Conservation (phyloP, 1,140 invertebrate species). For the Chymomyza costata region DNA sequence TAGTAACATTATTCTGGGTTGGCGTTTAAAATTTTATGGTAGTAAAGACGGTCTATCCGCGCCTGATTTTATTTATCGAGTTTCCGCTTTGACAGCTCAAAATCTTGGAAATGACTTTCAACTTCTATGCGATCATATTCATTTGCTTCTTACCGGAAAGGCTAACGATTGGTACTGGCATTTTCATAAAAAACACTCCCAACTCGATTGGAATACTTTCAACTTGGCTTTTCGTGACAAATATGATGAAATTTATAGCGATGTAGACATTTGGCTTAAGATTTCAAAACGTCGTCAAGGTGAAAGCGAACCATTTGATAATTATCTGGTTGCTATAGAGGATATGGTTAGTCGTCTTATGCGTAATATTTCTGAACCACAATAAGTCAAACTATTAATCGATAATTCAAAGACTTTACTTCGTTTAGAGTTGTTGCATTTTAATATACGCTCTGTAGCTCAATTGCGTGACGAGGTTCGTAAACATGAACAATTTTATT, state of each 20-base stretch:
- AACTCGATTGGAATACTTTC: constrained; percentile 2
- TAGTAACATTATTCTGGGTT: too few species aligned
- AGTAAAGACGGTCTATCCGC: too few species aligned
- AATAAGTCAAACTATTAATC: background rate
- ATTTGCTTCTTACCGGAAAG: too few species aligned
- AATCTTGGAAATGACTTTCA: too few species aligned
- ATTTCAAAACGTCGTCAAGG: constrained; percentile 5
- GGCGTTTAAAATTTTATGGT: too few species aligned
- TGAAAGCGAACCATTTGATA: constrained; percentile 2
- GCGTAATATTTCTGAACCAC: background rate
- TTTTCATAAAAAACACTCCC: background rate
- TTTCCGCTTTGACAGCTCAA: too few species aligned
- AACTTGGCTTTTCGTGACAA: too few species aligned
- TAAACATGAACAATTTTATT: constrained; percentile 18
- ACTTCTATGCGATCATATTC: too few species aligned
- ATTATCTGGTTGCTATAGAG: background rate
- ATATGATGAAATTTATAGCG: too few species aligned
- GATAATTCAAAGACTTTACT: background rate
- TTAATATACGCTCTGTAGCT: background rate
- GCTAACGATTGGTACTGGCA: constrained; percentile 2
- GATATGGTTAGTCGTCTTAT: background rate
- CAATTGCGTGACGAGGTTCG: background rate
- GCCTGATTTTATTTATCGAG: too few species aligned
- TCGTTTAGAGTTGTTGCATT: background rate
- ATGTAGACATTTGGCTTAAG: constrained; percentile 1